Percentiles rank a stretch among this genome's conserved stretches.
phyloP scores from a whole-genome alignment of 2,113 vertebrate genomes.

The Nannospalax galili region DNA sequence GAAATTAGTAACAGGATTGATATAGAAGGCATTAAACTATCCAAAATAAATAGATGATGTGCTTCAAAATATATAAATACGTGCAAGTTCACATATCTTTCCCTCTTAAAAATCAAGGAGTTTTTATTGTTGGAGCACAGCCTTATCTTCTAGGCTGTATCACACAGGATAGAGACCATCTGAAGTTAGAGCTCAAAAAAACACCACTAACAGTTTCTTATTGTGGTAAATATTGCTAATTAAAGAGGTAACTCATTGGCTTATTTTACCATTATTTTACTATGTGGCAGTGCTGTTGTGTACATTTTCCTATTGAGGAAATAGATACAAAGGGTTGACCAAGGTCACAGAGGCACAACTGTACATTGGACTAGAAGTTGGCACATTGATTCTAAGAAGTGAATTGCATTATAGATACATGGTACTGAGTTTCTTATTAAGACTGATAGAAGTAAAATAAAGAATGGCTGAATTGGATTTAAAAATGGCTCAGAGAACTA shows the following conservation, averaged over 20 bases:
- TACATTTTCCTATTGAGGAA: background rate
- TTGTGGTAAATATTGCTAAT: background rate
- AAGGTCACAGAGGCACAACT: background rate
- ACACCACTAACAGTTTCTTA: background rate
- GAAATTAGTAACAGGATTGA: constrained; percentile 9
- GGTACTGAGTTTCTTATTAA: background rate
- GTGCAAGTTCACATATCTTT: background rate
- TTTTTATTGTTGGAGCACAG: background rate
- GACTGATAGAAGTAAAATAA: background rate
- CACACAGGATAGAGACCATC: background rate
- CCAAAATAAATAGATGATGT: background rate
- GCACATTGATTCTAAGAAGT: background rate
- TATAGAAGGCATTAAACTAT: background rate
- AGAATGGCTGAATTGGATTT: background rate
- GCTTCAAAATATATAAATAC: background rate
- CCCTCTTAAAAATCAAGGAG: background rate
- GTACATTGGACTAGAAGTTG: background rate
- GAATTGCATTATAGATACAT: background rate
- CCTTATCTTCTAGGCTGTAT: background rate
- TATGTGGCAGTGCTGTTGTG: background rate
- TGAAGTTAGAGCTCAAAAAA: background rate
- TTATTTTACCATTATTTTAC: background rate
- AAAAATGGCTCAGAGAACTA: background rate
- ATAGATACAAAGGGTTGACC: background rate
- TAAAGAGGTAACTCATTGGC: background rate